Evolutionary conservation across 2,113 vertebrate genomes (phyloP).

Genomic region (Meriones unguiculatus): DNA sequence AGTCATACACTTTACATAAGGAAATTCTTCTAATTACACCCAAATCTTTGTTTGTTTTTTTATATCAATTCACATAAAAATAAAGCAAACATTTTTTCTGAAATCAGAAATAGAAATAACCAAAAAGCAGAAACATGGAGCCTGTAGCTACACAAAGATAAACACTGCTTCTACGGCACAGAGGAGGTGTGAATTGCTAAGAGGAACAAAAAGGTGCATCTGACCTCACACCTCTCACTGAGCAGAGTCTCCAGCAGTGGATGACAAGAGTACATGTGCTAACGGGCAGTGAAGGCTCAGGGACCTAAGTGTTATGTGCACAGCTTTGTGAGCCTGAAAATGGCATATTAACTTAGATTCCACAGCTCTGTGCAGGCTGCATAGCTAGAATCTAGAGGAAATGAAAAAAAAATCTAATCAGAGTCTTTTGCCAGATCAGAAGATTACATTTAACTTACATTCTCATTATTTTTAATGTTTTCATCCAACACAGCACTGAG

Average conservation of each 20-base stretch:
- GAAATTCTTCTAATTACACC: neutral
- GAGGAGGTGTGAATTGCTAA: slow-evolving; percentile 38
- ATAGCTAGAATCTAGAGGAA: slow-evolving; percentile 54
- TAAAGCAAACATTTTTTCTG: neutral
- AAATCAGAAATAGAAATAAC: slow-evolving; percentile 24
- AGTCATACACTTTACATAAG: neutral
- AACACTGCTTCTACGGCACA: neutral
- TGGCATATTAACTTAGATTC: slow-evolving; percentile 42
- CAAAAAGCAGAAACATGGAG: neutral
- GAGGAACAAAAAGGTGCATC: neutral
- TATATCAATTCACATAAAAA: neutral
- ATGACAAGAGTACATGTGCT: neutral
- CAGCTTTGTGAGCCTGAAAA: slow-evolving; percentile 27
- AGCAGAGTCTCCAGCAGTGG: neutral
- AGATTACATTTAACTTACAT: slow-evolving; percentile 73
- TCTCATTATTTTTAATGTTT: slow-evolving; percentile 78
- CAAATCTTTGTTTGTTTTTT: neutral
- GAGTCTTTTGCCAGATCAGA: slow-evolving; percentile 71
- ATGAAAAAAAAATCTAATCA: slow-evolving; percentile 64
- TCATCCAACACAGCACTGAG: slow-evolving; percentile 44
- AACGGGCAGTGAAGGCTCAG: slow-evolving; percentile 44
- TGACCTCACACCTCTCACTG: neutral
- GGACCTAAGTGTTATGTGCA: neutral
- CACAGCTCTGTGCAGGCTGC: neutral
- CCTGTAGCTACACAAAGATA: neutral